phyloP scores from a whole-genome alignment of 2,113 vertebrate species.

The Hucho hucho region DNA sequence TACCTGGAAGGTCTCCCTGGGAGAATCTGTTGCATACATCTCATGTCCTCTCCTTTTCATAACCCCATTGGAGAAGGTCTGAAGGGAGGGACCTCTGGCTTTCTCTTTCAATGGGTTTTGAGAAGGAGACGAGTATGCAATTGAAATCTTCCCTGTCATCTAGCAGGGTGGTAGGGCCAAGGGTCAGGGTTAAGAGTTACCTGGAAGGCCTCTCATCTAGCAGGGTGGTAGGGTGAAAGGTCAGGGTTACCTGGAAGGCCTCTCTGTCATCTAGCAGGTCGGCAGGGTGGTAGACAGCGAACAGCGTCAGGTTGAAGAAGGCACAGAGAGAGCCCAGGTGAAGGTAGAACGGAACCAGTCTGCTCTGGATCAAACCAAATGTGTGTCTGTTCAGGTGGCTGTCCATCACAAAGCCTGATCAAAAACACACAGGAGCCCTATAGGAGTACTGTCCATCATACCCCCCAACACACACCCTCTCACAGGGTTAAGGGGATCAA shows the following conservation, averaged over 20 bases:
- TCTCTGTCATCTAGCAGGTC: slow-evolving; percentile 72
- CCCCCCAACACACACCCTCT: background rate
- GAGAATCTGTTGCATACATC: too few species aligned
- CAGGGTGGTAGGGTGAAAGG: too few species aligned
- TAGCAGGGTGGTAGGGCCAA: too few species aligned
- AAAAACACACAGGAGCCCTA: background rate
- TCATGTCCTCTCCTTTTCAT: too few species aligned
- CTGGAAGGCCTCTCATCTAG: slow-evolving; percentile 52
- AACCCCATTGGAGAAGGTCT: too few species aligned
- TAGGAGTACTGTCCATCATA: background rate
- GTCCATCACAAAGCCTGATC: slow-evolving; percentile 78
- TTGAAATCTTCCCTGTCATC: too few species aligned
- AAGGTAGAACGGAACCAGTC: slow-evolving; percentile 82
- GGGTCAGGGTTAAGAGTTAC: slow-evolving; percentile 46
- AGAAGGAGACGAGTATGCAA: too few species aligned
- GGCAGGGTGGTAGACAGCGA: slow-evolving; percentile 74
- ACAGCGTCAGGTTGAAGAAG: slow-evolving; percentile 81
- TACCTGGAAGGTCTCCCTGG: too few species aligned
- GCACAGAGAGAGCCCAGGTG: slow-evolving; percentile 77
- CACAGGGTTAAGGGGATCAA: background rate
- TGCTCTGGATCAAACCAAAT: slow-evolving; percentile 75
- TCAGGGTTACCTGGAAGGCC: slow-evolving; percentile 65
- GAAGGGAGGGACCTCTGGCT: too few species aligned
- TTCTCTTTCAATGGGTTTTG: too few species aligned
- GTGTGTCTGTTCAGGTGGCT: slow-evolving; percentile 78